These are phyloP conservation scores for Ellobium chinense DNA, from an alignment of 2,888 invertebrate species.

Conservation along the genomic window DNA sequence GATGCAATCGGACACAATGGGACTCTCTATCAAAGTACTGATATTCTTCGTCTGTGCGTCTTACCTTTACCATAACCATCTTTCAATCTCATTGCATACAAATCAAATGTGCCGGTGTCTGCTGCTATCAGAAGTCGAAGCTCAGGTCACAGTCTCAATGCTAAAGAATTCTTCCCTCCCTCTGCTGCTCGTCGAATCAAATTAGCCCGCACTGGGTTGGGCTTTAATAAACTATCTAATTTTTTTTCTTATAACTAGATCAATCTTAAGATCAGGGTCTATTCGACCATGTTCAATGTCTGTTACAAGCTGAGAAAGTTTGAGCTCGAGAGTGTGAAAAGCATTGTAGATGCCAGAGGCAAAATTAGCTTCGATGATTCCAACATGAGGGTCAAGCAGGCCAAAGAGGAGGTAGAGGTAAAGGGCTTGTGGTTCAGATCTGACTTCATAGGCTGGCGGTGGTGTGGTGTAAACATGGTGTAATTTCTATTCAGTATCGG, in stretches of 20 bases:
- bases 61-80: conserved; percentile 55
- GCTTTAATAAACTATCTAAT: conserved; percentile 63
- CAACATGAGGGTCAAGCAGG: conserved; percentile 71
- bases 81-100: conserved; percentile 65
- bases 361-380: conserved; percentile 76
- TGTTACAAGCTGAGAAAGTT: conserved; percentile 64
- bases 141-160: conserved; percentile 70
- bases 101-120: conserved; percentile 72
- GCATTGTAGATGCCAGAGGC: conserved; percentile 72
- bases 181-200: conserved; percentile 67
- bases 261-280: conserved; percentile 61
- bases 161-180: conserved; percentile 65
- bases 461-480: conserved; percentile 74
- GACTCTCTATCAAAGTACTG: too few relatives aligned
- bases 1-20: too few relatives aligned
- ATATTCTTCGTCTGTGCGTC: too few relatives aligned
- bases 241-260: conserved; percentile 58
- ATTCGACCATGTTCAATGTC: conserved; percentile 72
- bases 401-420: conserved; percentile 76
- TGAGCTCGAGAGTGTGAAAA: conserved; percentile 64
- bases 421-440: conserved; percentile 72
- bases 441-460: conserved; percentile 66
- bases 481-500: too few relatives aligned
- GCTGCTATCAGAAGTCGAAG: conserved; percentile 64
- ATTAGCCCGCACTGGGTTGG: conserved; percentile 68